A percentile compares a stretch with the other conserved stretches of the same genome.
Conservation (phyloP, 2,113 vertebrate genomes). For the Pavo muticus region DNA sequence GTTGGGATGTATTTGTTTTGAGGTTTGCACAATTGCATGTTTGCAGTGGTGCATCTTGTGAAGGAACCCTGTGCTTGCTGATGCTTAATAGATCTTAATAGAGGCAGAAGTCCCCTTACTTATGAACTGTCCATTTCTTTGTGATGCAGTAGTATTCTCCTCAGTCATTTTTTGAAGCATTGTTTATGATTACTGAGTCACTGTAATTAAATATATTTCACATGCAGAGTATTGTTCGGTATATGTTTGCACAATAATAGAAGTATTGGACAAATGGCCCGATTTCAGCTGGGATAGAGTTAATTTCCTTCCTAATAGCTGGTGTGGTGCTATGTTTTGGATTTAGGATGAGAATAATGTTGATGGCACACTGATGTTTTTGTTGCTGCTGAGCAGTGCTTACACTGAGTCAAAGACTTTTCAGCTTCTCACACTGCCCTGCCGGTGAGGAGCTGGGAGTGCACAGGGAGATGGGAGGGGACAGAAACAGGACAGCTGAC, state of each 20-base stretch:
- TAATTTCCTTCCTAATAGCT: neutral
- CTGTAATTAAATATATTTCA: neutral
- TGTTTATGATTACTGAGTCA: neutral
- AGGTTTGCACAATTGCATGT: neutral
- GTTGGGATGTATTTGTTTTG: neutral
- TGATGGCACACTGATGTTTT: too few relatives aligned
- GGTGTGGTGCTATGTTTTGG: neutral
- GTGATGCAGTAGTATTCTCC: neutral
- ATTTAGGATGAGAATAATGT: neutral
- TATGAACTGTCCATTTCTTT: neutral
- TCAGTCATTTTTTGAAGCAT: neutral
- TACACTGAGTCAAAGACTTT: too few relatives aligned
- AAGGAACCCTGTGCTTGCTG: neutral
- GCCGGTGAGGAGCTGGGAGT: too few relatives aligned
- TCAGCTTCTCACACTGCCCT: too few relatives aligned
- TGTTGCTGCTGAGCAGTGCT: too few relatives aligned
- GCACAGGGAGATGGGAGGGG: too few relatives aligned
- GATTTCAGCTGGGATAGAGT: neutral
- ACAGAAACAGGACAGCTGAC: too few relatives aligned
- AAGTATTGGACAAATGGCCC: neutral
- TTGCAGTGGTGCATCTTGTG: neutral
- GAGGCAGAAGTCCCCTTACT: neutral
- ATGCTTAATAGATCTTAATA: neutral
- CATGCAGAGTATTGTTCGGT: neutral
- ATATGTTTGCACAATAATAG: neutral